Evolutionary conservation across 2,888 invertebrate species (phyloP), one percentile per base, ranked within the genome.

Genomic region (Dascillus cervinus): DNA sequence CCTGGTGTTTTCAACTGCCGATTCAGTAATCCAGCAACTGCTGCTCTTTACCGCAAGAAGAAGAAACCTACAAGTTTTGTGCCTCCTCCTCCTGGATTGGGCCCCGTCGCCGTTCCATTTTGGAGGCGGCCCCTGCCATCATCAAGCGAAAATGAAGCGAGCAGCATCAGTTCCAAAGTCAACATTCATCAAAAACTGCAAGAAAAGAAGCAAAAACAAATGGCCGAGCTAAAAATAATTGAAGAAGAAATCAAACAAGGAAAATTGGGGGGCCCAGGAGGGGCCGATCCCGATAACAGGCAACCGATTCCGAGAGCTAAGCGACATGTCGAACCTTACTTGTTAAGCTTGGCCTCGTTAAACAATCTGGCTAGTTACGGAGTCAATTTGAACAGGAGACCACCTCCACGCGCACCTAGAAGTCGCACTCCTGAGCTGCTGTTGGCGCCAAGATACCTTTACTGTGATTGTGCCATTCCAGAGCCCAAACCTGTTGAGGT

Each of bases 1-100:
- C 84, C 86, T 0, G 89, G 89, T 1, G 88, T 90, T n/a, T 90
- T 90, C 60, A 90, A 89, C 59, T 89, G 90, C 54, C 74, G 88
- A 21, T 87, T 90, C 53, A 73, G 78, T 2, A 87, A 86, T 57
- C 85, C 88, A 1, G 52, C 60, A 3, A 55, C 59, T 3, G 55
- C 55, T 3, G 58, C 60, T 10, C 42, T 60, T 5, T 59, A 61
- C 36, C 71, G 88, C 12, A 89, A 89, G 59, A 89, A 89, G 65
- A 90, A 90, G 60, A 89, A 88, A 61, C 88, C 89, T n/a, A 87
- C 88, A 1, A 79, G 81, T 1, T 88, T 89, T 60, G 81, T 89
- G 3, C 88, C 88, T 1, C 88, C 88, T 1, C 87, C 87, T 0
- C 79, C 79, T 37, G 47, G 58, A 19, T 42, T 58, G 25, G 64